Evolutionary conservation across 2,797 vertebrate genomes (phyloP).

Genomic region (Alca torda): DNA sequence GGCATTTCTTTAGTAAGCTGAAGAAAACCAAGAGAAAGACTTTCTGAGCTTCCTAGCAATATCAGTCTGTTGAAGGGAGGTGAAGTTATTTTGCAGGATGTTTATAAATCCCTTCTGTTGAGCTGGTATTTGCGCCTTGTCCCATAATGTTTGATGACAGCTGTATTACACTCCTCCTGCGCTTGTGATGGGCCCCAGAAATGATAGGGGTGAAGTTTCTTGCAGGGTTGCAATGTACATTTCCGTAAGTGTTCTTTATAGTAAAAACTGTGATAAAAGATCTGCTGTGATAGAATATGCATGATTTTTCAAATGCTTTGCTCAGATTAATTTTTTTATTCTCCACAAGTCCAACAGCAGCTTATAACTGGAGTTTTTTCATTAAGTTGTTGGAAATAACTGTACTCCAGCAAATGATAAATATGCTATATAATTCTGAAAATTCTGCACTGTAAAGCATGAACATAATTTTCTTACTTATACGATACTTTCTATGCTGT

Average conservation of each 20-base stretch:
- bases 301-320: background rate
- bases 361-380: conserved; percentile 14
- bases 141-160: background rate
- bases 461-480: conserved; percentile 57
- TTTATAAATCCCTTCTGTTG: background rate
- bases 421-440: background rate
- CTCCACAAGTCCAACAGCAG: background rate
- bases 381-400: conserved; percentile 36
- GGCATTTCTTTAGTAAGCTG: background rate
- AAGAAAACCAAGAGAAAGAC: background rate
- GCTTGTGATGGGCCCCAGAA: background rate
- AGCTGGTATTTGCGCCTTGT: background rate
- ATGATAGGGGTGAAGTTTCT: background rate
- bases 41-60: background rate
- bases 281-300: background rate
- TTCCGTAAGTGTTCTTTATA: background rate
- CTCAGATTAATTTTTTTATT: conserved; percentile 48
- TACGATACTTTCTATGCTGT: conserved; percentile 53
- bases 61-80: background rate
- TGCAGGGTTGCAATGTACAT: background rate
- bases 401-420: background rate
- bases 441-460: conserved; percentile 17
- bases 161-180: background rate
- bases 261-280: background rate
- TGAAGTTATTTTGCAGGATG: background rate